Conservation (phyloP, 2,888 invertebrate genomes). For the Pyrochroa serraticornis region DNA sequence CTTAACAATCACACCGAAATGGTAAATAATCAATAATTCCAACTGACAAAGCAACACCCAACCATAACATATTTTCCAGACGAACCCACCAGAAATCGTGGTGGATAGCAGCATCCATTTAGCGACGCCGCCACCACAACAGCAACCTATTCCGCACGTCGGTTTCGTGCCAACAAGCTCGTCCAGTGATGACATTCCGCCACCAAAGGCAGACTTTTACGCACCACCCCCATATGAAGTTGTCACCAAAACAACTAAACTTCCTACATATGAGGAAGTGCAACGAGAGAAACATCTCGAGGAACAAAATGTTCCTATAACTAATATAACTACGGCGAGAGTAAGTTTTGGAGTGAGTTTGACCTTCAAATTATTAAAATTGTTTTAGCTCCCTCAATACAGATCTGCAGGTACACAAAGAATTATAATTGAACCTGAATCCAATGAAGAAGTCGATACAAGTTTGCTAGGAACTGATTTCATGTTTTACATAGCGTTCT, state of each 20-base stretch:
- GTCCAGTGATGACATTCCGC: slow-evolving; percentile 70
- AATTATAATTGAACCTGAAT: slow-evolving; percentile 69
- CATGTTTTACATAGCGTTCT: slow-evolving; percentile 91
- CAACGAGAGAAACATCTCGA: slow-evolving; percentile 85
- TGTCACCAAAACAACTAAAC: slow-evolving; percentile 74
- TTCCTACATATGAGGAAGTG: slow-evolving; percentile 92
- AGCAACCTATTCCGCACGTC: slow-evolving; percentile 24
- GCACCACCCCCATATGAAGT: slow-evolving; percentile 90
- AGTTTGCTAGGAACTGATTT: slow-evolving; percentile 89
- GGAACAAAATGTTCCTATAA: slow-evolving; percentile 61
- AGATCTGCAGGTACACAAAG: slow-evolving; percentile 16
- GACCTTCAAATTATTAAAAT: slow-evolving; percentile 2
- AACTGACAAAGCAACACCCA: slow-evolving; percentile 6
- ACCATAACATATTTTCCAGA: slow-evolving; percentile 18
- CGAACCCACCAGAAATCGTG: slow-evolving; percentile 32
- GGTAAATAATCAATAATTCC: slow-evolving; percentile 14
- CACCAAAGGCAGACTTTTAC: slow-evolving; percentile 82
- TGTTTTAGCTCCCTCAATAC: slow-evolving; percentile 46
- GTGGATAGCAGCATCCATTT: slow-evolving; percentile 8
- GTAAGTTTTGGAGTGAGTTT: slow-evolving; percentile 21
- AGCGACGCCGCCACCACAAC: slow-evolving; percentile 10
- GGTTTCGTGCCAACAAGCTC: slow-evolving; percentile 44
- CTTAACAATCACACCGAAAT: slow-evolving; percentile 22
- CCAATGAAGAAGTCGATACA: slow-evolving; percentile 77
- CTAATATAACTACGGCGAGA: slow-evolving; percentile 34